Evolutionary conservation across 2,113 vertebrate species (phyloP).

Genomic region (Apistogramma diplotaenia): DNA sequence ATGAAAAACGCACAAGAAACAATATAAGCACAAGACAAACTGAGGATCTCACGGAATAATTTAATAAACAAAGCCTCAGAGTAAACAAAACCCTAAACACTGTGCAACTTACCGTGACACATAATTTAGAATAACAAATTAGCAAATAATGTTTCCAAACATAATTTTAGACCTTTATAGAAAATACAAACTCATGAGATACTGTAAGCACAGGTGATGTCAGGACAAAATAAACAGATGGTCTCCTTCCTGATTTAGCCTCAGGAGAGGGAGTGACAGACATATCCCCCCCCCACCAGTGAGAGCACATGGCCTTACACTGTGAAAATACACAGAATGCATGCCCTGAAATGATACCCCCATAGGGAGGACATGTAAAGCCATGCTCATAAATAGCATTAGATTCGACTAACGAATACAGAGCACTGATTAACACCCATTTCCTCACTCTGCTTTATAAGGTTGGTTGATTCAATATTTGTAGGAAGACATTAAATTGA

Average conservation of each 20-base stretch:
- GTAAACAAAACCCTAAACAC: too few relatives aligned
- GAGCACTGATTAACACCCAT: constrained; percentile 30
- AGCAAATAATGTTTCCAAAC: not conserved
- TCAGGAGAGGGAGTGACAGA: constrained; percentile 61
- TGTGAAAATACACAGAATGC: constrained; percentile 51
- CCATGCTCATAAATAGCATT: constrained; percentile 40
- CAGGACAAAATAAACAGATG: constrained; percentile 70
- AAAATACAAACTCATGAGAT: constrained; percentile 16
- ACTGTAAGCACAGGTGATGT: constrained; percentile 45
- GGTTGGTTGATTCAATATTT: constrained; percentile 14
- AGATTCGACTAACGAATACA: constrained; percentile 53
- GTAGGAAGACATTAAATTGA: constrained; percentile 7
- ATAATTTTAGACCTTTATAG: constrained; percentile 5
- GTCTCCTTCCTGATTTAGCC: constrained; percentile 36
- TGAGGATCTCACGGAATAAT: too few relatives aligned
- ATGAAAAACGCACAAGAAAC: too few relatives aligned
- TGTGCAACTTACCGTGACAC: not conserved
- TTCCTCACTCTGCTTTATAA: constrained; percentile 25
- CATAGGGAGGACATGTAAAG: constrained; percentile 53
- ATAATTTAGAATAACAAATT: not conserved
- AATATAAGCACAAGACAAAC: too few relatives aligned
- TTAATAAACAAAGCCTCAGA: too few relatives aligned
- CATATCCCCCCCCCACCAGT: constrained; percentile 56
- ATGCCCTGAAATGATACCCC: constrained; percentile 50
- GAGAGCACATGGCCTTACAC: constrained; percentile 27